phyloP scores from a whole-genome alignment of 1,140 invertebrate genomes.

The Leptopilina boulardi region DNA sequence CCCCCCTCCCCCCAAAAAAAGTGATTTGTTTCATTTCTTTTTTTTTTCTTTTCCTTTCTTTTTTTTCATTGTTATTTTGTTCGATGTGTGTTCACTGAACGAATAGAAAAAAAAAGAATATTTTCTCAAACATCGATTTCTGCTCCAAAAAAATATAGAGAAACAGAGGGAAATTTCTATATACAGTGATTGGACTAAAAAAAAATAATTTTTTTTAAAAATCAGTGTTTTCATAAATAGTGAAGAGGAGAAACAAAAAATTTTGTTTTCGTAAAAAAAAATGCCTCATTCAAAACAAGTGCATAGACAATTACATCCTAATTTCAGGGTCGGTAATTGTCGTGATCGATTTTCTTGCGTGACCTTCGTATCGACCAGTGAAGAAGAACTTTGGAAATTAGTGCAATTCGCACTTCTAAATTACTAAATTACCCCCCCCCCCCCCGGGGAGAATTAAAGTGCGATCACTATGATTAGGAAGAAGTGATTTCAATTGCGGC shows the following conservation, averaged over 20 bases:
- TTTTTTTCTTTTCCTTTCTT: too few species aligned
- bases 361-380: constrained; percentile 18
- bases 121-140: too few species aligned
- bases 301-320: neutral
- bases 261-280: neutral
- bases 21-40: neutral
- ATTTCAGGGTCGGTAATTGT: neutral
- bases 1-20: too few species aligned
- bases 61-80: too few species aligned
- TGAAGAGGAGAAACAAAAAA: too few species aligned
- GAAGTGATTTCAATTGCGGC: neutral
- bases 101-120: neutral
- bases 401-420: neutral
- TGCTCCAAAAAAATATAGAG: too few species aligned
- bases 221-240: too few species aligned
- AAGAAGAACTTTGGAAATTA: constrained; percentile 1
- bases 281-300: neutral
- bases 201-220: constrained; percentile 37
- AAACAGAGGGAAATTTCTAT: constrained; percentile 17
- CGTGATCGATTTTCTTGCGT: constrained; percentile 12
- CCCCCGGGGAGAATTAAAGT: neutral
- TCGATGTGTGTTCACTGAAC: constrained; percentile 39
- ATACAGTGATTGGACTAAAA: constrained; percentile 43
- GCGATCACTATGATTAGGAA: neutral
- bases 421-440: neutral